Conservation (phyloP, 2,888 invertebrate species). For the Parochlus steinenii region DNA sequence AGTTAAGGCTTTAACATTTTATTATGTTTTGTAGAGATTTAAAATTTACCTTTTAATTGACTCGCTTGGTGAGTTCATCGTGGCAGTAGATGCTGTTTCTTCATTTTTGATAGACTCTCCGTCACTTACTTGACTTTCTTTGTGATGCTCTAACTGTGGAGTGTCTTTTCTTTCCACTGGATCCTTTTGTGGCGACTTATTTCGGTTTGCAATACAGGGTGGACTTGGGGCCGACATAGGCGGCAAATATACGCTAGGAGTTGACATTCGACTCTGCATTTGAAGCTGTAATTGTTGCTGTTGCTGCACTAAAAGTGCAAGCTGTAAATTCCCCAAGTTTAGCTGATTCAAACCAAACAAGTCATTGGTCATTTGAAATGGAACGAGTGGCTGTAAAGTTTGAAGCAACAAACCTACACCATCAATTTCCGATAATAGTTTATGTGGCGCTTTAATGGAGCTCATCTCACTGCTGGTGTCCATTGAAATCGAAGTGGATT, state of each 20-base stretch:
- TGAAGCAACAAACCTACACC: slow-evolving; percentile 29
- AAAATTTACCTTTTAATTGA: no score
- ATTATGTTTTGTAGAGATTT: no score
- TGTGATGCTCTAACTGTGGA: no score
- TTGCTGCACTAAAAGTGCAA: slow-evolving; percentile 27
- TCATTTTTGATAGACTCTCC: no score
- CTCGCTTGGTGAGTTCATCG: no score
- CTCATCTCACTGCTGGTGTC: slow-evolving; percentile 11
- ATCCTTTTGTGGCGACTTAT: slow-evolving; percentile 12
- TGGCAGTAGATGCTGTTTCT: no score
- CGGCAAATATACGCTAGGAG: slow-evolving; percentile 2
- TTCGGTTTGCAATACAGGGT: slow-evolving; percentile 11
- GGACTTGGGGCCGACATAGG: slow-evolving; percentile 1
- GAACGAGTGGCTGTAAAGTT: slow-evolving; percentile 21
- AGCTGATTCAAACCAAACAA: slow-evolving; percentile 28
- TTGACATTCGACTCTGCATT: slow-evolving; percentile 16
- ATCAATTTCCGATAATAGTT: slow-evolving; percentile 18
- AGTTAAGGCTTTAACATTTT: no score
- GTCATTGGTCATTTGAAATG: slow-evolving; percentile 26
- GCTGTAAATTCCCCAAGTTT: slow-evolving; percentile 28
- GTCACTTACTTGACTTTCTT: no score
- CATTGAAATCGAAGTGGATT: slow-evolving; percentile 15
- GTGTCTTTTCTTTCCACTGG: no score
- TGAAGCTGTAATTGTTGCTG: slow-evolving; percentile 19
- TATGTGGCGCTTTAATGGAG: not conserved